A percentile compares a stretch with the other conserved stretches of the same genome.
Conservation (phyloP, 2,113 vertebrate genomes). For the Bagarius yarrelli region DNA sequence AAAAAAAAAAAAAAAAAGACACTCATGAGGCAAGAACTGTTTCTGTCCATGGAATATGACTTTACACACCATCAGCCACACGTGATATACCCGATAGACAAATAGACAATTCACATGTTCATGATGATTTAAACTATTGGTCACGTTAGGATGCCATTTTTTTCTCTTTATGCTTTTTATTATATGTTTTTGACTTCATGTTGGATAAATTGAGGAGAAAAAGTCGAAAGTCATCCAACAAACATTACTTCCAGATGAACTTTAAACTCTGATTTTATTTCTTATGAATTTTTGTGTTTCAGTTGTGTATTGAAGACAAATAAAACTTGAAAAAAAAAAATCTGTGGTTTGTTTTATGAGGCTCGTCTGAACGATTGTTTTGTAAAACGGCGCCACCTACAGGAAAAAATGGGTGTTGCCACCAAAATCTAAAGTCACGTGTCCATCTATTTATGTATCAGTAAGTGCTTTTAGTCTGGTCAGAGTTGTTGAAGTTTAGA, state of each 20-base stretch:
- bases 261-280: conserved; percentile 33
- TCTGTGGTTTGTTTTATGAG: background rate
- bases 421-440: background rate
- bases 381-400: conserved; percentile 1
- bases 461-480: background rate
- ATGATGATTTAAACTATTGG: conserved; percentile 24
- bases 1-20: no score
- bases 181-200: background rate
- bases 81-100: background rate
- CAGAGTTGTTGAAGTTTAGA: background rate
- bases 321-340: conserved; percentile 26
- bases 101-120: background rate
- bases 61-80: conserved; percentile 11
- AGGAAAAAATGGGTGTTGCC: background rate
- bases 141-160: background rate
- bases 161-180: background rate
- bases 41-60: conserved; percentile 21
- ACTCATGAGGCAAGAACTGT: no score
- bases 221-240: background rate
- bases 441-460: background rate
- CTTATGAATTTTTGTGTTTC: conserved; percentile 49
- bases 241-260: background rate
- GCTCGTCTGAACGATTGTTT: background rate
- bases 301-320: conserved; percentile 27
- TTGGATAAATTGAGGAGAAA: background rate